These are phyloP conservation scores for Rhinopomastus cyanomelas DNA, from an alignment of 2,113 vertebrate species.

Conservation along the genomic window DNA sequence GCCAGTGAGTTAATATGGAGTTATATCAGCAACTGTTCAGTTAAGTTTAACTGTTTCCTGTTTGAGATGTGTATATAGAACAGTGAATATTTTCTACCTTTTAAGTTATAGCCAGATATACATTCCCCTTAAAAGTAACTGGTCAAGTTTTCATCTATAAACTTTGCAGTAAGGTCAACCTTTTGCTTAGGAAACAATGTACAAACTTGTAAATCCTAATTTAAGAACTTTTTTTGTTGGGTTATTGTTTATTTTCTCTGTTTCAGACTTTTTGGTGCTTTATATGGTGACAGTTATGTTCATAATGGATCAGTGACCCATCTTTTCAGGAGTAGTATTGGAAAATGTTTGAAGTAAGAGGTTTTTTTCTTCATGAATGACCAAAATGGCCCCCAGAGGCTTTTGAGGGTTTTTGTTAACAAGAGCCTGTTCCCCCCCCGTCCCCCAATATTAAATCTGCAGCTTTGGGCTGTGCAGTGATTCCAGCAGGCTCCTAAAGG, in stretches of 20 bases:
- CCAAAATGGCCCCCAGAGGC: slow-evolving; percentile 47
- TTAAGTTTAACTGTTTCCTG: slow-evolving; percentile 52
- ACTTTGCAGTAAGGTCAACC: slow-evolving; percentile 45
- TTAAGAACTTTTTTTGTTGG: slow-evolving; percentile 33
- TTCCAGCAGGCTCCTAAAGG: background rate
- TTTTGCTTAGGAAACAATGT: slow-evolving; percentile 74
- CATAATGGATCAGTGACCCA: slow-evolving; percentile 60
- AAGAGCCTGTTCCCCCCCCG: background rate
- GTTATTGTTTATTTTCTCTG: slow-evolving; percentile 12
- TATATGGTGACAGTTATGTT: slow-evolving; percentile 74
- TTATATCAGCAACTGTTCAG: slow-evolving; percentile 40
- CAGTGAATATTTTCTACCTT: slow-evolving; percentile 59
- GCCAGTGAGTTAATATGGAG: slow-evolving; percentile 36
- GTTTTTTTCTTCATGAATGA: slow-evolving; percentile 54
- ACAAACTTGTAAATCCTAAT: slow-evolving; percentile 77
- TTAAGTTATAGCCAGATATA: slow-evolving; percentile 60
- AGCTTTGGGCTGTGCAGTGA: background rate
- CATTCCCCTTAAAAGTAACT: slow-evolving; percentile 64
- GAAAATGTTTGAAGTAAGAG: slow-evolving; percentile 62
- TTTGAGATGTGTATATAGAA: slow-evolving; percentile 42
- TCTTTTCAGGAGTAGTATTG: slow-evolving; percentile 62
- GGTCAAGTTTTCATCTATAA: slow-evolving; percentile 54
- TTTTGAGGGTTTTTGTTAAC: background rate
- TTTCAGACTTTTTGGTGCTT: slow-evolving; percentile 77
- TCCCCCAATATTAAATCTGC: background rate